Evolutionary conservation across 1,140 invertebrate genomes (phyloP), one percentile per base, ranked within the genome.

Genomic region (Marisa cornuarietis): DNA sequence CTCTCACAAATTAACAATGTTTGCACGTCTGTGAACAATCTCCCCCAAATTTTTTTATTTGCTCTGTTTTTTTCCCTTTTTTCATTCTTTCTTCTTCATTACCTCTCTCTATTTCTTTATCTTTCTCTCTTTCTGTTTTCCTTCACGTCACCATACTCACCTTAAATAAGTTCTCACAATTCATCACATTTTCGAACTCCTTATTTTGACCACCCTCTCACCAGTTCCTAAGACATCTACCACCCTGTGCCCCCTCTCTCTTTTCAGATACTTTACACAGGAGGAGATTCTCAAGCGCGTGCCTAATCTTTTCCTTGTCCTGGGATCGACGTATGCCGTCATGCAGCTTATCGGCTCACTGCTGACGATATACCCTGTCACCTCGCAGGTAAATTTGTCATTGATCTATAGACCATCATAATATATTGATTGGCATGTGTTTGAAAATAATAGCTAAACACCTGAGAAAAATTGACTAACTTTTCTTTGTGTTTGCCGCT

Each of bases 231-330:
- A 11, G 10, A 11, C 61, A 22, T n/a, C 22, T 24, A 0, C 16
- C 49, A 24, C 58, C 4, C 26, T 26, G 22, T 61, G 22, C 31
- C 18, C n/a, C 58, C 63, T 20, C 24, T 52, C 26, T 72, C 51
- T 80, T 79, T 71, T 20, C 81, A 90, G 89, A 54, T 91, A 88
- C 81, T 90, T 91, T 74, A 81, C 63, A 49, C 85, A 91, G 54
- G 61, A 72, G 24, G 68, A 58, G 0, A 76, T 91, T 42, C 76
- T 91, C 22, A 71, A 84, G n/a, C 77, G 85, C 76, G 87, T 91
- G 42, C 91, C 91, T 0, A 76, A 77, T n/a, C 80, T 87, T 8
- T 91, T 91, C 79, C 71, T 89, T 65, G 31, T 90, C 18, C 83
- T 91, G 51, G 88, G 85, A 16, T 42, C 66, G 9, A 84, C 87